Percentiles rank a stretch among this genome's conserved stretches.
Evolutionary conservation across 2,888 invertebrate genomes (phyloP).

Genomic region (Acanthosepion pharaonis): DNA sequence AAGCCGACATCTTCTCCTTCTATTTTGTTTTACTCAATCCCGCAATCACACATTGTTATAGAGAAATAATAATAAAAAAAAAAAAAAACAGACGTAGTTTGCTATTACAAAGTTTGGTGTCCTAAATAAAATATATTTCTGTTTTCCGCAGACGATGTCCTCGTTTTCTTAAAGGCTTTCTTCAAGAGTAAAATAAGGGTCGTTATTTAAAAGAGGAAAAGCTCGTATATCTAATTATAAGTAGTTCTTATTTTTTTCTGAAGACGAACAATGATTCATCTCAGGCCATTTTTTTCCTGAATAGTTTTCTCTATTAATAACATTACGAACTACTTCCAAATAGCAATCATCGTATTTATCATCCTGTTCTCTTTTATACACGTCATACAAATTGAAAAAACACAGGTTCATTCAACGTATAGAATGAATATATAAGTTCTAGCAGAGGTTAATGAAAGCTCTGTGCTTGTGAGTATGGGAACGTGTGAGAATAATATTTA

Average conservation of each 20-base stretch:
- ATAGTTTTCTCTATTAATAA: constrained; percentile 11
- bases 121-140: neutral
- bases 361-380: neutral
- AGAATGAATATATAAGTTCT: neutral
- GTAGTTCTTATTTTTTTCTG: neutral
- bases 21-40: neutral
- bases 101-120: neutral
- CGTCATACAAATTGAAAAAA: neutral
- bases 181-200: neutral
- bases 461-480: neutral
- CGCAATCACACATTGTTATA: neutral
- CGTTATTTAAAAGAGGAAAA: neutral
- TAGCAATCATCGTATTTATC: neutral
- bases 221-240: constrained; percentile 33
- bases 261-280: neutral
- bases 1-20: neutral
- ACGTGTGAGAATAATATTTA: no score
- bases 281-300: neutral
- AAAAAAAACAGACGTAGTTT: neutral
- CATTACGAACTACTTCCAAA: neutral
- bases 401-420: neutral
- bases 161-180: neutral
- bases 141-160: neutral
- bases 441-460: neutral
- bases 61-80: neutral